Base-by-base conservation (phyloP, 2,113 vertebrate genomes). In the Rynchops niger region DNA sequence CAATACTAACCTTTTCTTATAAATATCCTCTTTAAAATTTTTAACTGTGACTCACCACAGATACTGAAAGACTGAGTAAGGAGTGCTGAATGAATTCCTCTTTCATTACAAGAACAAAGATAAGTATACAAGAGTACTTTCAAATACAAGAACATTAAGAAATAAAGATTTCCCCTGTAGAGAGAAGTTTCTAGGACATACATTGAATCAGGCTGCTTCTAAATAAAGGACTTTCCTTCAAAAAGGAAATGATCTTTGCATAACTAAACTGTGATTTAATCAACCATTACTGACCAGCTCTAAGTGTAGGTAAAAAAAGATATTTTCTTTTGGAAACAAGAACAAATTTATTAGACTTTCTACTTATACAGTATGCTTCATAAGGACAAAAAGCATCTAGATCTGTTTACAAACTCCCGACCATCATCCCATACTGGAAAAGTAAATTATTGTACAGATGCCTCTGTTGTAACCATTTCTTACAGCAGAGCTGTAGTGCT, bases 61-160 rank as follows among this genome's bases (percentile, higher is more conserved):
- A 72, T 63, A 67, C 9, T 79, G 82, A 50, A 85, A 74, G 18
- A 59, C 21, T 72, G 32, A 95, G 11, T 40, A 80, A 72, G 52
- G 49, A 88, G 17, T 32, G 32, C 25, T 85, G 82, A 90, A 92
- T 94, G 45, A 96, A 95, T 88, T 90, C 66, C 14, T 80, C 79
- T 86, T 95, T 94, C 88, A 86, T 86, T 63, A n/a, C 9, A 85
- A 23, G 42, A 93, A 92, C 65, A 85, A 96, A 90, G 88, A 70
- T 61, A 61, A 87, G 42, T 58, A n/a, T 58, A 70, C 36, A 73
- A 56, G 15, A 92, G 11, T 13, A 56, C 36, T 87, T 88, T 53
- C 34, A 74, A 63, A 80, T 36, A 77, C 7, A 61, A 22, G 49
- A 65, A 40, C 40, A 38, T 58, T 9, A 56, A 36, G 40, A 9